Conservation (phyloP, 53 echinoderm and acorn worm species). For the Stichopus horrens region DNA sequence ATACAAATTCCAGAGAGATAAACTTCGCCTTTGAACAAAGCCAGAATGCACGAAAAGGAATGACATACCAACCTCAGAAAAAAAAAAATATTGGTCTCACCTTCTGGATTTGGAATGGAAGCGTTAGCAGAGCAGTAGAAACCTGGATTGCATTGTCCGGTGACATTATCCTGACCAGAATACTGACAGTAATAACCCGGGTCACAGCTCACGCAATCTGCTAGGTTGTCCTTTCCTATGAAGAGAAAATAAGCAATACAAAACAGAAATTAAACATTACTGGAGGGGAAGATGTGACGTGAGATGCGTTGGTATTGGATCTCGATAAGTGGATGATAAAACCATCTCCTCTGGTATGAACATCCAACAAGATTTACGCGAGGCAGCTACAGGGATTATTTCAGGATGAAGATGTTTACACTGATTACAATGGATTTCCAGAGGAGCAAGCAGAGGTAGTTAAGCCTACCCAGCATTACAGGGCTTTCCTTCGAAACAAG, state of each 20-base stretch:
- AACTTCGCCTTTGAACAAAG: too few relatives aligned
- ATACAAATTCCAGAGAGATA: too few relatives aligned
- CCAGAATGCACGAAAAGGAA: too few relatives aligned
- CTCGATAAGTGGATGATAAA: neutral
- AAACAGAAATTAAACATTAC: neutral
- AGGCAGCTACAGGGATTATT: neutral
- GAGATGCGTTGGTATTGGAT: too few relatives aligned
- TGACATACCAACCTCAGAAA: too few relatives aligned
- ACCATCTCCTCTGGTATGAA: neutral
- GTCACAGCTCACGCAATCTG: conserved; percentile 83
- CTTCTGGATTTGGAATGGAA: conserved; percentile 77
- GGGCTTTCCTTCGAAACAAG: too few relatives aligned
- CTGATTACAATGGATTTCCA: too few relatives aligned
- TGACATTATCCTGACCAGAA: conserved; percentile 78
- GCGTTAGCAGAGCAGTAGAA: conserved; percentile 83
- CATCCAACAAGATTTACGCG: neutral
- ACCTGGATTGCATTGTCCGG: conserved; percentile 73
- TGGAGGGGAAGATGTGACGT: too few relatives aligned
- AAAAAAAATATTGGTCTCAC: conserved; percentile 34
- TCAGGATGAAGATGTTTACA: neutral
- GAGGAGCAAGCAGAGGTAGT: too few relatives aligned
- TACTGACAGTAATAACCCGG: conserved; percentile 92
- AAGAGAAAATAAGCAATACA: neutral
- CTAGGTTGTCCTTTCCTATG: conserved; percentile 74
- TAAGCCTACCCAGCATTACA: too few relatives aligned